Evolutionary conservation across 1,140 invertebrate species (phyloP).

Genomic region (Drosophila ficusphila): DNA sequence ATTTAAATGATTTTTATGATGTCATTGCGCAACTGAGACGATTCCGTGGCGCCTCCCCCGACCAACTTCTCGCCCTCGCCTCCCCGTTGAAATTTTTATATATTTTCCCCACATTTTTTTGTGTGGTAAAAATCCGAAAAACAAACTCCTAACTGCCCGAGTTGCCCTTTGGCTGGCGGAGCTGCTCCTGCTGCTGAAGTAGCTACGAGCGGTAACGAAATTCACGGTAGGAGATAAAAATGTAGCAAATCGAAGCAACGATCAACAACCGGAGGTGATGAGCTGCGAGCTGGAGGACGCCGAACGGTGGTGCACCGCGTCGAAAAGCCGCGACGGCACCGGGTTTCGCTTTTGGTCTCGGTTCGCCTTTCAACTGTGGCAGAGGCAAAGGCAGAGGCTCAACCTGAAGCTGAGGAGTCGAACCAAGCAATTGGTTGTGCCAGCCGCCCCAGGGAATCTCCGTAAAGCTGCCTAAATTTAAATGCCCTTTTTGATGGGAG

Average conservation of each 20-base stretch:
- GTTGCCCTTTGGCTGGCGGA: conserved; percentile 56
- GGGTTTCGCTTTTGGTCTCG: conserved; percentile 17
- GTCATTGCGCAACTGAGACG: conserved; percentile 77
- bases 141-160: conserved; percentile 35
- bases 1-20: conserved; percentile 83
- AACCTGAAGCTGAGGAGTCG: conserved; percentile 7
- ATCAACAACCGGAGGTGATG: conserved; percentile 76
- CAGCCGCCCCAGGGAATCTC: conserved; percentile 6
- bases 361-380: conserved; percentile 26
- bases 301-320: conserved; percentile 35
- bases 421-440: conserved; percentile 42
- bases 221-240: conserved; percentile 83
- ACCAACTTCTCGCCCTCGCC: no score
- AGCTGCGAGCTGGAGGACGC: conserved; percentile 30
- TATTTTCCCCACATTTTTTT: not conserved
- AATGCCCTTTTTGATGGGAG: conserved; percentile 2
- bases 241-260: conserved; percentile 80
- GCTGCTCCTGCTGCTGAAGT: conserved; percentile 51
- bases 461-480: not conserved
- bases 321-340: conserved; percentile 31
- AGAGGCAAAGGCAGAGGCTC: no score
- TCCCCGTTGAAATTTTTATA: conserved; percentile 14
- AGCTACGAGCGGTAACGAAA: conserved; percentile 79
- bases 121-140: conserved; percentile 34
- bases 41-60: conserved; percentile 41